Evolutionary conservation across 2,113 vertebrate species (phyloP).

Genomic region (Pipa parva): DNA sequence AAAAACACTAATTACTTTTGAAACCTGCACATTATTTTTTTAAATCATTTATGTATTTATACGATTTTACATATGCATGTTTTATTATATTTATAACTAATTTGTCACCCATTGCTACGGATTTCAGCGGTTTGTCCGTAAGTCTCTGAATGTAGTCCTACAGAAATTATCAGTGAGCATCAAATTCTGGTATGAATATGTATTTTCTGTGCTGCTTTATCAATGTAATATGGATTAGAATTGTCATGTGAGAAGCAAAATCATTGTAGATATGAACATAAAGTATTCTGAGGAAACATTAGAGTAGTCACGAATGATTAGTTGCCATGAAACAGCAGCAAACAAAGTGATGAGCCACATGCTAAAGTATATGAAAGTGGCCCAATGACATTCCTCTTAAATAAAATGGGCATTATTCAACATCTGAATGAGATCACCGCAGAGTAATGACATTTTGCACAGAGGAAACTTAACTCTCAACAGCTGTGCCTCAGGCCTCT

Average conservation of each 20-base stretch:
- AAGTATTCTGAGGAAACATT: background rate
- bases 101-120: too few relatives aligned
- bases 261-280: background rate
- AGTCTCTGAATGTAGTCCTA: too few relatives aligned
- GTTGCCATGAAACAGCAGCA: background rate
- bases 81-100: too few relatives aligned
- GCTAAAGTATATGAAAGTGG: background rate
- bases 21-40: too few relatives aligned
- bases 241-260: too few relatives aligned
- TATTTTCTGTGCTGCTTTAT: background rate
- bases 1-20: too few relatives aligned
- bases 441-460: conserved; percentile 51
- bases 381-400: conserved; percentile 26
- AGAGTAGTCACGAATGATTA: background rate
- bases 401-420: conserved; percentile 50
- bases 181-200: too few relatives aligned
- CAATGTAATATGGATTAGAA: too few relatives aligned
- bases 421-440: conserved; percentile 47
- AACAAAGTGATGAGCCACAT: conserved; percentile 1
- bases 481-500: conserved; percentile 51
- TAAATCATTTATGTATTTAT: too few relatives aligned
- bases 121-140: too few relatives aligned
- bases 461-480: conserved; percentile 41
- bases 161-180: too few relatives aligned
- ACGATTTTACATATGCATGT: too few relatives aligned